Conservation (phyloP, 2,113 vertebrate species). For the Oxyruncus cristatus region DNA sequence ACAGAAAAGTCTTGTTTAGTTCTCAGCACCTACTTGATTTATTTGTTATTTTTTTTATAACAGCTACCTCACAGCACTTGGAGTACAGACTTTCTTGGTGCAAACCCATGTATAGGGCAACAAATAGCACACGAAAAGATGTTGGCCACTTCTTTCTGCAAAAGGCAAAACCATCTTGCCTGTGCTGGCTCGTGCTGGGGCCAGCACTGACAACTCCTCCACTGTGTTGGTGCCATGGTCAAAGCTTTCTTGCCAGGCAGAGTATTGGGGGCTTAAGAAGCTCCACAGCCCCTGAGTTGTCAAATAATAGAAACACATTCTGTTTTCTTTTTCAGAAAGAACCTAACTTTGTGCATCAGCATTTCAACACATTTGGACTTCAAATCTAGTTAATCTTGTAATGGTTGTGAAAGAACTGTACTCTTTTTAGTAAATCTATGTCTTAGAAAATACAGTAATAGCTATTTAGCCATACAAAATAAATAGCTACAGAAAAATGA, state of each 20-base stretch:
- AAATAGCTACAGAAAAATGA: background rate
- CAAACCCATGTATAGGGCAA: fast-evolving
- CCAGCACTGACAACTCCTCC: background rate
- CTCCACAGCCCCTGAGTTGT: background rate
- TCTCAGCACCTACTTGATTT: background rate
- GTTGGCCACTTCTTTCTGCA: background rate
- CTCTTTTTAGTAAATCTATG: background rate
- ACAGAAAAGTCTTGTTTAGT: background rate
- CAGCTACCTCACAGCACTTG: fast-evolving
- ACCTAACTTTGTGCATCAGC: background rate
- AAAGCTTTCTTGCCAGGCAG: background rate
- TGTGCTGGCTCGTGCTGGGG: background rate
- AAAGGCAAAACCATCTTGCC: background rate
- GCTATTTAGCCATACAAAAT: background rate
- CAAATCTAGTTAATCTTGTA: background rate
- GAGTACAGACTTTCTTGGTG: background rate
- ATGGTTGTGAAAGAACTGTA: background rate
- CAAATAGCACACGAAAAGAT: background rate
- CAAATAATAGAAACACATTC: background rate
- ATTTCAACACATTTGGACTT: background rate
- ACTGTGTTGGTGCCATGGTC: fast-evolving
- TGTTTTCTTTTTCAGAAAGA: background rate
- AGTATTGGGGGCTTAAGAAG: fast-evolving
- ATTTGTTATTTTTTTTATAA: background rate
- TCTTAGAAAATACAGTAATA: background rate